These are phyloP conservation scores for Rhizomys pruinosus DNA, from an alignment of 2,113 vertebrate species.

Conservation along the genomic window DNA sequence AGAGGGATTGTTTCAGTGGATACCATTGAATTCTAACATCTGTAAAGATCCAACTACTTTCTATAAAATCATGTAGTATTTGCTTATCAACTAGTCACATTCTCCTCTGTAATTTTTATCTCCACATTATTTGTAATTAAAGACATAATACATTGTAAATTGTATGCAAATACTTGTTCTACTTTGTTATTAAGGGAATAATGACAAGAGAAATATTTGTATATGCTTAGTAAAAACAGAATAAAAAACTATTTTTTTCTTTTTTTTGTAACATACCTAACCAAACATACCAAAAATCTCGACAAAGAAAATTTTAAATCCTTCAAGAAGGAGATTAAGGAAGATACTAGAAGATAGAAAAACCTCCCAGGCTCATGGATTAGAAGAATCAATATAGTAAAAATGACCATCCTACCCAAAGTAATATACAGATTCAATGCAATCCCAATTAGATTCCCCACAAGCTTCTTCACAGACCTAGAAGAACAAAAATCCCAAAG, in stretches of 20 bases:
- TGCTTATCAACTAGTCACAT: background rate
- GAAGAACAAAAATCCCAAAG: too few species aligned
- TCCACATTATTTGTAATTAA: background rate
- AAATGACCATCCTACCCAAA: too few species aligned
- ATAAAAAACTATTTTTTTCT: background rate
- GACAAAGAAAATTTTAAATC: too few species aligned
- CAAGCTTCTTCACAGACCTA: too few species aligned
- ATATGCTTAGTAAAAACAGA: background rate
- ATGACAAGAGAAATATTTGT: background rate
- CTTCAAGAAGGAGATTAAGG: too few species aligned
- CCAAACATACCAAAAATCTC: too few species aligned
- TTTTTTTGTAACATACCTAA: too few species aligned
- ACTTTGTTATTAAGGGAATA: background rate
- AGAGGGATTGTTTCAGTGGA: background rate
- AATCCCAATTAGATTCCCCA: too few species aligned
- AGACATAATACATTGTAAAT: background rate
- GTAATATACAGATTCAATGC: too few species aligned
- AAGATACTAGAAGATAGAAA: too few species aligned
- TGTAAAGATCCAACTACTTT: background rate
- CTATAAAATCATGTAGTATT: background rate
- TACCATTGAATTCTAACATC: background rate
- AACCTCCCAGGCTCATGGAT: too few species aligned
- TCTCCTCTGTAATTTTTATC: background rate
- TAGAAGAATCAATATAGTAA: too few species aligned
- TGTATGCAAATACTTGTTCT: background rate